Evolutionary conservation across 2,888 invertebrate genomes (phyloP).

Genomic region (Cataglyphis livida): DNA sequence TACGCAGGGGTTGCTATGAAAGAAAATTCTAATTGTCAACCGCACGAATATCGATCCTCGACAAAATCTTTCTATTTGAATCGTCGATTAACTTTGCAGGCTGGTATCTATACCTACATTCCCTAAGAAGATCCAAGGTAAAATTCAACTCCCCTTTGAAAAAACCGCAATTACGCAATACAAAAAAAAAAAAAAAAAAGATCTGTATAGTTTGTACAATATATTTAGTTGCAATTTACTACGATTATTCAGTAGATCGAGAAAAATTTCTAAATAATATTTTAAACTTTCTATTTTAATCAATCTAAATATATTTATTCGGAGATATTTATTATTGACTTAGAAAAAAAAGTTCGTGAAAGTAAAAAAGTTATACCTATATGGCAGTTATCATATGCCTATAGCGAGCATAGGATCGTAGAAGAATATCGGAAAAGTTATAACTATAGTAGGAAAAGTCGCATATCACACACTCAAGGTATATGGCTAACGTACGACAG

Average conservation of each 20-base stretch:
- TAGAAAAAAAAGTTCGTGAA: background rate
- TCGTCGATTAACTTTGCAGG: conserved; percentile 63
- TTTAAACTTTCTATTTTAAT: background rate
- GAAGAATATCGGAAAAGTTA: conserved; percentile 32
- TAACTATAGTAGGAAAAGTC: conserved; percentile 19
- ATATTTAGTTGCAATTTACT: background rate
- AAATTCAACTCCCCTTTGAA: conserved; percentile 4
- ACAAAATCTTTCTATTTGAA: conserved; percentile 75
- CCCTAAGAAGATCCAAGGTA: conserved; percentile 16
- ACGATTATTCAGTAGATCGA: background rate
- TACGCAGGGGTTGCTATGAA: conserved; percentile 69
- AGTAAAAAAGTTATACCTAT: background rate
- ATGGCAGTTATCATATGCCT: background rate
- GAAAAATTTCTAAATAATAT: background rate
- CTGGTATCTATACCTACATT: conserved; percentile 37
- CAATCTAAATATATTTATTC: conserved; percentile 3
- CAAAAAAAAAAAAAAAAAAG: conserved; percentile 1
- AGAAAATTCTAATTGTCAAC: conserved; percentile 72
- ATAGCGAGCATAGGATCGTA: background rate
- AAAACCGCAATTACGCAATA: background rate
- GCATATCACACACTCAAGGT: conserved; percentile 16
- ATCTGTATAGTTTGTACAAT: background rate
- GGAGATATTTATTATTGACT: background rate
- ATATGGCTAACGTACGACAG: conserved; percentile 16
- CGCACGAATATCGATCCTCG: conserved; percentile 68